These are phyloP conservation scores for Phortica variegata DNA, from an alignment of 1,140 invertebrate genomes.

Conservation along the genomic window DNA sequence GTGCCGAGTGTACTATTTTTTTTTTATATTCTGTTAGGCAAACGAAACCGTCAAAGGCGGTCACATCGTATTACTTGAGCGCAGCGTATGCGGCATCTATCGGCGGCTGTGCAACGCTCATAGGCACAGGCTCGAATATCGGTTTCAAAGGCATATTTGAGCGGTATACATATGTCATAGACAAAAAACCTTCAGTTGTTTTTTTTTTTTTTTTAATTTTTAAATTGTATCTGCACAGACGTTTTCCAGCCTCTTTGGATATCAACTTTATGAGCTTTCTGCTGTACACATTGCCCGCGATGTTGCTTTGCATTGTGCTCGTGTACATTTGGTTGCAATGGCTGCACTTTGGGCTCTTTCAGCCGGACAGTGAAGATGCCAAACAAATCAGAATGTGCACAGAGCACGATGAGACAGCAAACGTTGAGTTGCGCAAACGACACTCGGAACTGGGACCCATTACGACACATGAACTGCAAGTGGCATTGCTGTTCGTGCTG, in stretches of 20 bases:
- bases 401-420: background rate
- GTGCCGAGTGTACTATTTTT: too few relatives aligned
- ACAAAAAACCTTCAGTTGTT: slow-evolving; percentile 1
- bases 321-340: slow-evolving; percentile 71
- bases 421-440: slow-evolving; percentile 63
- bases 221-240: too few relatives aligned
- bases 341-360: slow-evolving; percentile 70
- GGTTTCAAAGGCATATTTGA: slow-evolving; percentile 74
- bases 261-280: slow-evolving; percentile 75
- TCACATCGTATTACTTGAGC: slow-evolving; percentile 68
- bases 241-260: slow-evolving; percentile 61
- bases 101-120: slow-evolving; percentile 81
- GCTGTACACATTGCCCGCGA: slow-evolving; percentile 61
- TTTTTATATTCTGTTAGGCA: background rate
- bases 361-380: slow-evolving; percentile 57
- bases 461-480: slow-evolving; percentile 74
- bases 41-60: slow-evolving; percentile 62
- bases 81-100: slow-evolving; percentile 76
- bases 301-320: slow-evolving; percentile 69
- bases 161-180: slow-evolving; percentile 48
- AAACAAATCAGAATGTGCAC: slow-evolving; percentile 56
- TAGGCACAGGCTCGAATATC: slow-evolving; percentile 84
- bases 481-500: slow-evolving; percentile 71
- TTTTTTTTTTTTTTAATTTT: background rate
- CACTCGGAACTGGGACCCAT: slow-evolving; percentile 73